Conservation (phyloP, 1,140 invertebrate genomes). For the Ceratosolen fusciceps region DNA sequence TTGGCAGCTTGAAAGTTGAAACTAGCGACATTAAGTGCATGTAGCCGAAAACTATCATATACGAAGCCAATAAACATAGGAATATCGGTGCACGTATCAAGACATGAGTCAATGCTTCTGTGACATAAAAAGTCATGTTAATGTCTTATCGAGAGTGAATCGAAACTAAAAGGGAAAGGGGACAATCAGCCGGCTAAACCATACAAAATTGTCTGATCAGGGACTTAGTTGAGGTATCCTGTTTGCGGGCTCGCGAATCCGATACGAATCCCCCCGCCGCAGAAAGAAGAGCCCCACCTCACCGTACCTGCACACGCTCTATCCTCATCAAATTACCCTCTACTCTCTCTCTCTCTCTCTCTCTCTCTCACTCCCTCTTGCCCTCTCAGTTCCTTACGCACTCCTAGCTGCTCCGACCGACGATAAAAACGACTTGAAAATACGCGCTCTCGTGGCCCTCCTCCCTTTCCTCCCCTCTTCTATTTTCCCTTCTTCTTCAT, state of each 20-base stretch:
- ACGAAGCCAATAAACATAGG: background rate
- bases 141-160: background rate
- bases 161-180: background rate
- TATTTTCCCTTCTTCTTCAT: background rate
- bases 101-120: background rate
- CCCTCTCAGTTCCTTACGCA: background rate
- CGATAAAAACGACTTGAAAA: background rate
- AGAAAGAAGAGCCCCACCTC: background rate
- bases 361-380: background rate
- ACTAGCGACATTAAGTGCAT: too few relatives aligned
- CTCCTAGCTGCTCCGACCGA: background rate
- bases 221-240: constrained; percentile 29
- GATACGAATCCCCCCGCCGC: background rate
- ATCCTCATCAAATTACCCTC: constrained; percentile 39
- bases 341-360: background rate
- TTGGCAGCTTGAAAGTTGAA: too few relatives aligned
- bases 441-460: background rate
- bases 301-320: background rate
- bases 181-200: constrained; percentile 16
- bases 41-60: too few relatives aligned
- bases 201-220: constrained; percentile 16
- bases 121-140: background rate
- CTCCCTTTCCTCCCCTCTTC: background rate
- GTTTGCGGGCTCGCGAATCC: constrained; percentile 18
- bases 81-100: background rate